phyloP scores from a whole-genome alignment of 1,140 invertebrate species.

The Drusus annulatus region DNA sequence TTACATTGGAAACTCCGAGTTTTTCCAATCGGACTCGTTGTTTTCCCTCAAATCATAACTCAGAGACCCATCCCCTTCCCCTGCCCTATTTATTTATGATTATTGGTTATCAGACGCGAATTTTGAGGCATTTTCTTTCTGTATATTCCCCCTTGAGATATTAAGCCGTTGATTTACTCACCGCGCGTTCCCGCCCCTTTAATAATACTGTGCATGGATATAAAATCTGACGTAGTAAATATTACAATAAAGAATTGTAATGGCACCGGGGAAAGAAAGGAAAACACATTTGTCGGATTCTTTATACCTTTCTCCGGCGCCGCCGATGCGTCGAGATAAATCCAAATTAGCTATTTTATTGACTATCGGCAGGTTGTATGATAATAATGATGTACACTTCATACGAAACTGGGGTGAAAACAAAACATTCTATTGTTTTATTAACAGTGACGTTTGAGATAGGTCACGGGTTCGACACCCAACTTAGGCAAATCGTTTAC shows the following conservation, averaged over 20 bases:
- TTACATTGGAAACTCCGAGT: not conserved
- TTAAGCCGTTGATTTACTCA: slow-evolving; percentile 53
- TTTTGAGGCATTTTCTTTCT: slow-evolving; percentile 56
- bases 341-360: too few species aligned
- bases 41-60: slow-evolving; percentile 45
- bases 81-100: slow-evolving; percentile 56
- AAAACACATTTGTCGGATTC: slow-evolving; percentile 25
- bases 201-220: slow-evolving; percentile 26
- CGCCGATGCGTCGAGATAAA: too few species aligned
- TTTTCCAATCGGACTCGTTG: slow-evolving; percentile 7
- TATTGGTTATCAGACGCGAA: slow-evolving; percentile 56
- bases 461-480: too few species aligned
- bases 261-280: slow-evolving; percentile 32
- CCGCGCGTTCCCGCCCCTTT: slow-evolving; percentile 1
- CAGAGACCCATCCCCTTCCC: not conserved
- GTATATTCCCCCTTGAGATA: slow-evolving; percentile 56
- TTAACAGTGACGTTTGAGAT: too few species aligned
- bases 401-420: too few species aligned
- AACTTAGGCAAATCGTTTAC: too few species aligned
- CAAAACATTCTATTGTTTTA: too few species aligned
- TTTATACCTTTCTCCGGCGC: slow-evolving; percentile 4
- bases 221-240: slow-evolving; percentile 47
- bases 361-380: too few species aligned
- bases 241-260: slow-evolving; percentile 45
- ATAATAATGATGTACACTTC: too few species aligned